phyloP scores from a whole-genome alignment of 2,888 invertebrate species.

The Aphodius granarius region DNA sequence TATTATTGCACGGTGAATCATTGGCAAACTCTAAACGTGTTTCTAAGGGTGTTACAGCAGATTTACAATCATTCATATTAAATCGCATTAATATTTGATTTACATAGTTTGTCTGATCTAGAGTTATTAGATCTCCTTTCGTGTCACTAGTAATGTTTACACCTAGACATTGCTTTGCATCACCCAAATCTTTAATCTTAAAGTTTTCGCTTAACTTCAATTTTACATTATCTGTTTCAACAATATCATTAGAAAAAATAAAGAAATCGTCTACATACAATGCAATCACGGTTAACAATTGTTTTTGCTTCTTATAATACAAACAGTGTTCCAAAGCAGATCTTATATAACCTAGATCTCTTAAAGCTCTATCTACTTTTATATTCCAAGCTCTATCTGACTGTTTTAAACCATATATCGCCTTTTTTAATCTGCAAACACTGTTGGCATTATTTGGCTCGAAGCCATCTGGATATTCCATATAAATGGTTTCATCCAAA shows the following conservation, averaged over 20 bases:
- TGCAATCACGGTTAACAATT: constrained; percentile 20
- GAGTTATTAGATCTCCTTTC: constrained; percentile 24
- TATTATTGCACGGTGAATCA: constrained; percentile 10
- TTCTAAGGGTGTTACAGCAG: constrained; percentile 33
- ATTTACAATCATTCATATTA: constrained; percentile 32
- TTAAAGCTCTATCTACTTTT: constrained; percentile 21
- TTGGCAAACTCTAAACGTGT: constrained; percentile 17
- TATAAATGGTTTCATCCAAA: constrained; percentile 34
- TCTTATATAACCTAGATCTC: constrained; percentile 26
- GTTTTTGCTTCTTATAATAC: constrained; percentile 18
- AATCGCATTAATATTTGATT: constrained; percentile 30
- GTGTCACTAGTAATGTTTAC: constrained; percentile 30
- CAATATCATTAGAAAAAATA: constrained; percentile 19
- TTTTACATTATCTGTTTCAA: constrained; percentile 22
- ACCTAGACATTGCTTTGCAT: constrained; percentile 32
- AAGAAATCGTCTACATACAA: constrained; percentile 31
- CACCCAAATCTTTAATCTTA: constrained; percentile 36
- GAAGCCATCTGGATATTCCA: constrained; percentile 34
- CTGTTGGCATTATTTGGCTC: constrained; percentile 18
- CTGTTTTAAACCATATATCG: constrained; percentile 28
- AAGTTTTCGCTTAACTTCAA: constrained; percentile 29
- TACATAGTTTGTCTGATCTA: constrained; percentile 34
- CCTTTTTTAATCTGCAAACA: constrained; percentile 24
- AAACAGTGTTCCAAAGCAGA: constrained; percentile 29
- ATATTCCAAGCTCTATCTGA: constrained; percentile 27